These are phyloP conservation scores for Linyphia triangularis DNA, from an alignment of 2,888 invertebrate species.

Conservation along the genomic window DNA sequence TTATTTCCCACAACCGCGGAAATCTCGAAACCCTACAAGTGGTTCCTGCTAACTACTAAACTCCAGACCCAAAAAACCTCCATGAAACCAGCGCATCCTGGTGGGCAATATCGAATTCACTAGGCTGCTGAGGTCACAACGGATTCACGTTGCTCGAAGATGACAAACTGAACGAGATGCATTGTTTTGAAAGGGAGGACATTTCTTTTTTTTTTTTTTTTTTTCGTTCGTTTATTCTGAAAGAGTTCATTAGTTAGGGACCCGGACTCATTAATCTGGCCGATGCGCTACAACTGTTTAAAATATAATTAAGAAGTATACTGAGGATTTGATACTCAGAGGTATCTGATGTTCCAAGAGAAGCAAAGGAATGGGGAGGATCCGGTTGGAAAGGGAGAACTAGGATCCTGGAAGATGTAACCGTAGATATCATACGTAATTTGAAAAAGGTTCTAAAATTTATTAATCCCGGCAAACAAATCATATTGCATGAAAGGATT, in stretches of 20 bases:
- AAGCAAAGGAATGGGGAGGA: not conserved
- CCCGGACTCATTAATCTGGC: slow-evolving; percentile 35
- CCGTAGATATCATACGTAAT: too few species aligned
- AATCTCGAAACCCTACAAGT: not conserved
- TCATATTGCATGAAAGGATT: too few species aligned
- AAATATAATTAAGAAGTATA: slow-evolving; percentile 26
- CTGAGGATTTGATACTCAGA: slow-evolving; percentile 10
- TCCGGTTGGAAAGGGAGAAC: not conserved
- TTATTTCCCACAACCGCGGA: slow-evolving; percentile 16
- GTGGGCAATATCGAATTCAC: not conserved
- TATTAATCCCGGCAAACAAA: too few species aligned
- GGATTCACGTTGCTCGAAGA: slow-evolving; percentile 14
- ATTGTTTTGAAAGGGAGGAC: slow-evolving; percentile 24
- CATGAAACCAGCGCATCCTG: not conserved
- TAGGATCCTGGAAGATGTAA: not conserved
- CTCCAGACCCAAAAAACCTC: too few species aligned
- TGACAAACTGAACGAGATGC: slow-evolving; percentile 22
- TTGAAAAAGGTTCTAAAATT: too few species aligned
- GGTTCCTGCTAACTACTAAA: too few species aligned
- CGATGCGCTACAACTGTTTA: slow-evolving; percentile 14
- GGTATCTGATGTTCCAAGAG: not conserved
- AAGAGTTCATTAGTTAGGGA: slow-evolving; percentile 43
- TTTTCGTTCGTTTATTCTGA: too few species aligned
- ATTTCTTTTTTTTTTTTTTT: slow-evolving; percentile 19
- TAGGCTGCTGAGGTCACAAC: slow-evolving; percentile 20